A percentile compares a stretch with the other conserved stretches of the same genome.
Evolutionary conservation across 2,888 invertebrate genomes (phyloP).

Genomic region (Busseola fusca): DNA sequence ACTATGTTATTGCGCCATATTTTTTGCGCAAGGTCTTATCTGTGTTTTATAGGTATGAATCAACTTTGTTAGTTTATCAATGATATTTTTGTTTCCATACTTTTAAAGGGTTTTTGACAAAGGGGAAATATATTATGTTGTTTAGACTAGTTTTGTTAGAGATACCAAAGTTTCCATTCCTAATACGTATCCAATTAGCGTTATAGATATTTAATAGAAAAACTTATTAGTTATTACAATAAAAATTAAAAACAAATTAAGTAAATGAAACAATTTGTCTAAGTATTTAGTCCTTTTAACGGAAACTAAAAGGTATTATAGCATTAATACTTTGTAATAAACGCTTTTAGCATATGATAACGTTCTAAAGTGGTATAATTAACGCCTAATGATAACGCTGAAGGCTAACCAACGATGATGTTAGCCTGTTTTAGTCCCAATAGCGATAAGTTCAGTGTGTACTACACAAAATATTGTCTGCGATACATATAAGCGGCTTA

Average conservation of each 20-base stretch:
- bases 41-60: conserved; percentile 30
- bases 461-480: conserved; percentile 22
- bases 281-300: background rate
- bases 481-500: conserved; percentile 52
- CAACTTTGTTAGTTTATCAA: conserved; percentile 24
- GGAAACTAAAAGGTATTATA: conserved; percentile 3
- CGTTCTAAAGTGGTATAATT: conserved; percentile 45
- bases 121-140: background rate
- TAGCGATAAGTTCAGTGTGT: conserved; percentile 31
- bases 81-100: conserved; percentile 29
- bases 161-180: background rate
- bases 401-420: conserved; percentile 59
- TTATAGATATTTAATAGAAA: background rate
- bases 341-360: conserved; percentile 29
- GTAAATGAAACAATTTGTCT: background rate
- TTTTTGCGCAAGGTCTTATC: conserved; percentile 61
- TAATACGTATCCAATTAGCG: background rate
- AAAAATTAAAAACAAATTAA: conserved; percentile 1
- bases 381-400: conserved; percentile 57
- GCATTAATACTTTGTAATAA: conserved; percentile 6
- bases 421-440: conserved; percentile 34
- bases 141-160: background rate
- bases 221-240: background rate
- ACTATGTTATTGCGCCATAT: conserved; percentile 51
- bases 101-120: background rate